Evolutionary conservation across 2,113 vertebrate species (phyloP), one percentile per base, ranked within the genome.

Genomic region (Zosterops hypoxanthus): DNA sequence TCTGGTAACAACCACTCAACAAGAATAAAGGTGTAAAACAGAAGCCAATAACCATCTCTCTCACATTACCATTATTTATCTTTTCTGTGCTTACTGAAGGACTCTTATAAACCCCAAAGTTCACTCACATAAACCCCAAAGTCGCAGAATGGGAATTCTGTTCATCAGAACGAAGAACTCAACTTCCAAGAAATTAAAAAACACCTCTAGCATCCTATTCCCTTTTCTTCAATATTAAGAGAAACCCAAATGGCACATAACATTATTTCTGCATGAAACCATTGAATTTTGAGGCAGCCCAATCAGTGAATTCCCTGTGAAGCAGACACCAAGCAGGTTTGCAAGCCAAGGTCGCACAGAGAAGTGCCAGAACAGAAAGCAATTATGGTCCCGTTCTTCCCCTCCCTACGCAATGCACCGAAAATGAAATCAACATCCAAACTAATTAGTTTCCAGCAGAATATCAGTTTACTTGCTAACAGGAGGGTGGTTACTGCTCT

Each of bases 401-500:
- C 94, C 66, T 93, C 94, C 88, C 86, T 86, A 93, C 42, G 41
- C 92, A 90, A 92, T 8, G 39, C 79, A 87, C 59, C 3, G 31
- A 95, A 97, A 96, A 93, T 47, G 80, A 96, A 97, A 95, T 89
- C 82, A 79, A 92, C 86, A 72, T 92, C 80, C 94, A 92, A 93
- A 94, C 87, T 89, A 94, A 94, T 92, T 85, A 75, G 73, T 90
- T 92, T 95, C 82, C 91, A 92, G 84, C 73, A 90, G 69, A 95
- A 91, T 89, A 96, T 96, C 95, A 94, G 82, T 72, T 95, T 96
- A 94, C 90, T 72, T 4, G 4, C 73, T 66, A 81, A 86, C 50
- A 66, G 82, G 52, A 95, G 61, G 25, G 77, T 90, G 75, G 85
- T 57, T 63, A 36, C 36, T 73, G 68, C 82, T 95, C 91, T 95